Base-by-base conservation (phyloP, 2,888 invertebrate species). In the Synanthedon andrenaeformis region DNA sequence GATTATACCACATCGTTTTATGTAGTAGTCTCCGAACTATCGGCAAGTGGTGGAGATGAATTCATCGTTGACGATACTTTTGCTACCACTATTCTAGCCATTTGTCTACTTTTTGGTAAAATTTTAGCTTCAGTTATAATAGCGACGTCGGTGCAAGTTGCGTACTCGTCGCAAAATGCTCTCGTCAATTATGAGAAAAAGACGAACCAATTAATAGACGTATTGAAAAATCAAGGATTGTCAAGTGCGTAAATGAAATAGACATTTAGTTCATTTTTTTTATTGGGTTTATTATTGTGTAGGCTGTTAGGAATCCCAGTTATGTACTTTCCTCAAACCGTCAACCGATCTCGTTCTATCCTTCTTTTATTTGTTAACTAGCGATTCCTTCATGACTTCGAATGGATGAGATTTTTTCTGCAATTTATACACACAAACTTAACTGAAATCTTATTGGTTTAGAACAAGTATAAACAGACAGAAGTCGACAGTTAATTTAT, bases 1-100 rank as follows among this genome's bases (percentile, higher is more conserved):
- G 77, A 86, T 60, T 86, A 80, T 59, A 69, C 73, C 0, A 79
- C 82, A 1, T 83, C 86, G 0, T 69, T 86, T 42, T 85, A 85
- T 61, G 56, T 85, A 3, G 67, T 87, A 0, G 72, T 79, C 0
- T 63, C 79, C 0, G 72, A 74, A 51, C 58, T 86, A 52, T 82
- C 85, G 1, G 64, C 71, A 0, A 77, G 84, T 0, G 86, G 86
- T 0, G 77, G 80, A 0, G 85, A 87, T 54, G 86, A 87, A 60
- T 80, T 75, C 41, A 54, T 71, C 1, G 64, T 85, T 0, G 66
- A 72, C 3, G 65, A 67, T 0, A 53, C 71, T 1, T 8, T 71
- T 1, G 66, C 82, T 0, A 74, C 77, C 69, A 13, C 58, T 8
- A 77, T 87, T 12, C 58, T 83, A n/a, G 72, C 69, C 0, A 35